A percentile compares a stretch with the other conserved stretches of the same genome.
Conservation (phyloP, 2,888 invertebrate genomes). For the Caenorhabditis imperialis region DNA sequence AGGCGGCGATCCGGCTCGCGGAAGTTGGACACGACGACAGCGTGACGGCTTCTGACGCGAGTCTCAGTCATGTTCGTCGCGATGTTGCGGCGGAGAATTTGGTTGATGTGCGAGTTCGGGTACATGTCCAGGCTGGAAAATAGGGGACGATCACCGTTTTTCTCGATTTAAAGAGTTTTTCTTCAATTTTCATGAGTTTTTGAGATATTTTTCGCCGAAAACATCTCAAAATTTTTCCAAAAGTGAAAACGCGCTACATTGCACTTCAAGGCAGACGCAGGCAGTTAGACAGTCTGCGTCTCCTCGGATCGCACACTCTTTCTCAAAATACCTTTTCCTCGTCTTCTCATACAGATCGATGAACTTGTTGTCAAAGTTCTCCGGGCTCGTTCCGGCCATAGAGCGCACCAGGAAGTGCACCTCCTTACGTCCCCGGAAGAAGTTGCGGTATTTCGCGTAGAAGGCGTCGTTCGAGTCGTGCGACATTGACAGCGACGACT, state of each 20-base stretch:
- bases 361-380: constrained; percentile 31
- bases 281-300: no score
- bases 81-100: constrained; percentile 17
- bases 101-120: constrained; percentile 22
- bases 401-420: constrained; percentile 10
- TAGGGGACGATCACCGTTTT: no score
- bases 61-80: constrained; percentile 4
- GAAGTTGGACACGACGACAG: constrained; percentile 45
- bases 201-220: no score
- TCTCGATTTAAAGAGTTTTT: no score
- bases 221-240: no score
- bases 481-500: neutral
- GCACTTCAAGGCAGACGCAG: no score
- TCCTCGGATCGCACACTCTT: no score
- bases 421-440: constrained; percentile 36
- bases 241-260: no score
- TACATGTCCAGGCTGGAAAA: constrained; percentile 20
- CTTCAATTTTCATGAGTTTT: no score
- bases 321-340: constrained; percentile 42
- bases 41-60: constrained; percentile 18
- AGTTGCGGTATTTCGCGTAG: constrained; percentile 36
- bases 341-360: constrained; percentile 44
- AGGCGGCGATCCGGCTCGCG: constrained; percentile 52
- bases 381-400: constrained; percentile 1
- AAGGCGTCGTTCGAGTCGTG: constrained; percentile 20